phyloP scores from a whole-genome alignment of 2,888 invertebrate species.

The Drosophila anceps region DNA sequence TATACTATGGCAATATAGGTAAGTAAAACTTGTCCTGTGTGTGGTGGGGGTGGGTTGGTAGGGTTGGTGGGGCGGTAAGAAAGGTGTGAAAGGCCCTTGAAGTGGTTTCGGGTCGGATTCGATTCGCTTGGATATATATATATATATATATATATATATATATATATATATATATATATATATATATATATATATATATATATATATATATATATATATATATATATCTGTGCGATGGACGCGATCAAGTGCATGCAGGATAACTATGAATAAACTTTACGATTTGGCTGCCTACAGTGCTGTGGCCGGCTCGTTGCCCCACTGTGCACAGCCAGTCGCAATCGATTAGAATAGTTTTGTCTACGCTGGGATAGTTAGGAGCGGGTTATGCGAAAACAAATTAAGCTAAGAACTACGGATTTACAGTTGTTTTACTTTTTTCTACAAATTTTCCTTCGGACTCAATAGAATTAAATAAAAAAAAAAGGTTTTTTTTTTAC shows the following conservation, averaged over 20 bases:
- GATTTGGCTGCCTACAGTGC: conserved; percentile 22
- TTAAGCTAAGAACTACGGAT: conserved; percentile 64
- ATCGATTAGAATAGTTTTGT: conserved; percentile 8
- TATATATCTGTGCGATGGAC: conserved; percentile 12
- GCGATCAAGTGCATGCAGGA: conserved; percentile 56
- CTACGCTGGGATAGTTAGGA: conserved; percentile 51
- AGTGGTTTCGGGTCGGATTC: conserved; percentile 25
- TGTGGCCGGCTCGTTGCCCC: conserved; percentile 2
- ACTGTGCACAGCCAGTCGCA: conserved; percentile 33
- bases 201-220: background rate
- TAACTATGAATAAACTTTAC: conserved; percentile 9
- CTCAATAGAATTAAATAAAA: conserved; percentile 36
- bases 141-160: conserved; percentile 3
- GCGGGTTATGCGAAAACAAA: conserved; percentile 52
- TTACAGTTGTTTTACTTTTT: conserved; percentile 38
- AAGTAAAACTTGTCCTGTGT: conserved; percentile 17
- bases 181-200: conserved; percentile 3
- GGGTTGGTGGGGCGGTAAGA: background rate
- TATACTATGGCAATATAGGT: conserved; percentile 6
- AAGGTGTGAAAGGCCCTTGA: conserved; percentile 5
- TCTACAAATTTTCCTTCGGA: conserved; percentile 41
- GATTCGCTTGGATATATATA: background rate
- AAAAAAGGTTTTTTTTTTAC: conserved; percentile 35
- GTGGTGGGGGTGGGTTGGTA: conserved; percentile 1
- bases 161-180: conserved; percentile 1